Evolutionary conservation across 2,888 invertebrate genomes (phyloP), one percentile per base, ranked within the genome.

Genomic region (Papilio elwesi): DNA sequence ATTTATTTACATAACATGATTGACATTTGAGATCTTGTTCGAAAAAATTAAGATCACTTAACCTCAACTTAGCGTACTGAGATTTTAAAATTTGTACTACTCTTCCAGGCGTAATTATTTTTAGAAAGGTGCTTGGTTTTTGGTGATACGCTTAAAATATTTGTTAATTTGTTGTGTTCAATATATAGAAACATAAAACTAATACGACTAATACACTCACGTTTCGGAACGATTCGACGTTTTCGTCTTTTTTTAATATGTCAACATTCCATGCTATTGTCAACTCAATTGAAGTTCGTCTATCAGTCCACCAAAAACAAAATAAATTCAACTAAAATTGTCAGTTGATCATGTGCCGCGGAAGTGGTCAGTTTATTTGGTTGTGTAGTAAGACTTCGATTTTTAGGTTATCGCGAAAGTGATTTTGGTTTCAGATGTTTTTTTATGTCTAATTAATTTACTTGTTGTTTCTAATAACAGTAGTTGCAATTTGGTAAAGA

Each of bases 381-480:
- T 36, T 36, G 68, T 51, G 49, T 43, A 51, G 1, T 12, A 68
- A 68, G 51, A 64, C 16, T 55, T 73, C 38, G 48, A 10, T 51
- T 63, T 43, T 68, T 26, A 70, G 26, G 63, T 67, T 67, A 74
- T 67, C 66, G 66, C 13, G 43, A 68, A 48, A 64, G 48, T 63
- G 36, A 16, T 63, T 49, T 55, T 12, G 11, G 8, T 38, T 59
- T 6, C 26, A 6, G 59, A 53, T 43, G 38, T 51, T 67, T 38
- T 51, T 67, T 52, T 63, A 12, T 62, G 51, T 15, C n/a, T 36
- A 52, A 43, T 36, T 67, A 38, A 47, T 16, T 1, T 43, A 26
- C 13, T 26, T 63, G 68, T 74, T 59, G 15, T 76, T 74, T 72
- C 71, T 78, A 74, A 66, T 51, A 8, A 52, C 47, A 51, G 38